Conservation (phyloP, 2,113 vertebrate species). For the Pygathrix nemaeus region DNA sequence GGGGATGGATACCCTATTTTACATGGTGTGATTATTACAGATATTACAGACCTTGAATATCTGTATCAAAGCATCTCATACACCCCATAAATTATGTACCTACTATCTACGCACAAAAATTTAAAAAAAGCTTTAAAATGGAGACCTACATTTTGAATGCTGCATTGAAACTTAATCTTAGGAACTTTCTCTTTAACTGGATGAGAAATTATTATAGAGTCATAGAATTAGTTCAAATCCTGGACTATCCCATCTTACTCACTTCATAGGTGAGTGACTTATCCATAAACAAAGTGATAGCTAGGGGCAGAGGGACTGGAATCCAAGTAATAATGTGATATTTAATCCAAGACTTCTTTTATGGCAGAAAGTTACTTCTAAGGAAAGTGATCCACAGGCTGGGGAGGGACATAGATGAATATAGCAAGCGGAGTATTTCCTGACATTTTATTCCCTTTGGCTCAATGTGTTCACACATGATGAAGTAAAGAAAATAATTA, state of each 20-base stretch:
- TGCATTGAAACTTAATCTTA: not conserved
- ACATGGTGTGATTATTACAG: no score
- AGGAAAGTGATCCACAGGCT: not conserved
- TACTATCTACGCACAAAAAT: no score
- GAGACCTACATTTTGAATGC: not conserved
- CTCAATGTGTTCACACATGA: constrained; percentile 18
- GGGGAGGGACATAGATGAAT: not conserved
- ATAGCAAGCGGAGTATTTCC: not conserved
- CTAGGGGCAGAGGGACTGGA: not conserved
- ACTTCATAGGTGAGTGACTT: not conserved
- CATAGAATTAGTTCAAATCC: not conserved
- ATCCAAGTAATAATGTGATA: not conserved
- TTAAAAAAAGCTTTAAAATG: not conserved
- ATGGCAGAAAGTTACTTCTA: not conserved
- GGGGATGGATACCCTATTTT: no score
- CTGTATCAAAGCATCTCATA: no score
- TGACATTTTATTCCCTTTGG: not conserved
- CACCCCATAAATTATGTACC: no score
- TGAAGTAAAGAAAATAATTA: constrained; percentile 46
- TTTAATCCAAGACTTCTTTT: not conserved
- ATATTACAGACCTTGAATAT: no score
- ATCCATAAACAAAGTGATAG: not conserved
- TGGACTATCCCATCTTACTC: not conserved
- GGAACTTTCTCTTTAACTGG: not conserved
- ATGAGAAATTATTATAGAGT: not conserved